Conservation (phyloP, 2,797 vertebrate genomes). For the Iguana delicatissima region DNA sequence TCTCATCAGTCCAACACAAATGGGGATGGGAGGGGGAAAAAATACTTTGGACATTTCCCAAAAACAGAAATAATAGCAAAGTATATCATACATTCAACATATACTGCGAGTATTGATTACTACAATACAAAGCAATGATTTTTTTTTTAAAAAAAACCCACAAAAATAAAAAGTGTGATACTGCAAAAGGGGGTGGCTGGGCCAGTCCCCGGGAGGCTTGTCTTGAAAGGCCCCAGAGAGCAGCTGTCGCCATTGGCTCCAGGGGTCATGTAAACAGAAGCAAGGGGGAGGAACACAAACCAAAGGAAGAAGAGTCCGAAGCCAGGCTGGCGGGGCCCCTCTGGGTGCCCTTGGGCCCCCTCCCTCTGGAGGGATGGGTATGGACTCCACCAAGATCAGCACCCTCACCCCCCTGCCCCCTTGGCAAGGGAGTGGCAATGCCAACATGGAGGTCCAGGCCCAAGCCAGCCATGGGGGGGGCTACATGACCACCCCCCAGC, state of each 20-base stretch:
- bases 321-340: conserved; percentile 41
- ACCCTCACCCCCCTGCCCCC: too few relatives aligned
- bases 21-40: conserved; percentile 58
- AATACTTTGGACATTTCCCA: conserved; percentile 83
- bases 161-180: conserved; percentile 65
- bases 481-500: background rate
- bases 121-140: conserved; percentile 83
- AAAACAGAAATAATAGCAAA: conserved; percentile 82
- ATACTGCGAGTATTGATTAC: conserved; percentile 80
- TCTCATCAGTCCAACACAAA: conserved; percentile 91
- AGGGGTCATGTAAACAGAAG: conserved; percentile 74
- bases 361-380: background rate
- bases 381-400: background rate
- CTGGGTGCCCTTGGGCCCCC: conserved; percentile 23
- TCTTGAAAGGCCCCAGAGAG: conserved; percentile 48
- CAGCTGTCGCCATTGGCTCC: conserved; percentile 44
- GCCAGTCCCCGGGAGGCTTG: conserved; percentile 58
- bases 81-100: conserved; percentile 86
- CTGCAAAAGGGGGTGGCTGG: conserved; percentile 73
- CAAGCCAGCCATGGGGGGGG: too few relatives aligned
- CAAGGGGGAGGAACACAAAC: too few relatives aligned
- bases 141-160: conserved; percentile 30
- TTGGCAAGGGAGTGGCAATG: too few relatives aligned
- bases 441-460: too few relatives aligned
- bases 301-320: conserved; percentile 42